These are phyloP conservation scores for Ptychadena robeensis DNA, from an alignment of 2,797 vertebrate genomes.

Conservation along the genomic window DNA sequence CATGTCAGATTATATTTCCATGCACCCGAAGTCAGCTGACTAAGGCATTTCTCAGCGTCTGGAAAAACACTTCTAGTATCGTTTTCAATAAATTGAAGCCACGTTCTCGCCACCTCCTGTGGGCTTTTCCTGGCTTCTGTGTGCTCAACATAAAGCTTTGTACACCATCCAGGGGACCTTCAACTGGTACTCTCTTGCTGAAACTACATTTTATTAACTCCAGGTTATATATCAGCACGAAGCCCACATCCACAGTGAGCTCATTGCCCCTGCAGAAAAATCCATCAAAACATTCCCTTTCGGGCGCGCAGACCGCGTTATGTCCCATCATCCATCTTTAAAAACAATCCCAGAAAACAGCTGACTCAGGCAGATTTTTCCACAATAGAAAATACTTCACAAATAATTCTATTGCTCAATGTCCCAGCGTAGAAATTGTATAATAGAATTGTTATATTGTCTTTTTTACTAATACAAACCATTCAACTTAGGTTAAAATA, in stretches of 20 bases:
- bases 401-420: slow-evolving; percentile 7
- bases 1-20: slow-evolving; percentile 28
- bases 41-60: slow-evolving; percentile 35
- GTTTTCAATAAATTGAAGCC: slow-evolving; percentile 50
- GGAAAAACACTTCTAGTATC: slow-evolving; percentile 33
- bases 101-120: slow-evolving; percentile 42
- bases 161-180: slow-evolving; percentile 15
- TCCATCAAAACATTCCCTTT: slow-evolving; percentile 5
- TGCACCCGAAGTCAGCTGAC: slow-evolving; percentile 21
- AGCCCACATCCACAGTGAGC: slow-evolving; percentile 16
- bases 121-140: slow-evolving; percentile 46
- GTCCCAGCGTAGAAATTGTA: slow-evolving; percentile 12
- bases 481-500: slow-evolving; percentile 3
- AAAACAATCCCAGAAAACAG: background rate
- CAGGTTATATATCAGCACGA: slow-evolving; percentile 41
- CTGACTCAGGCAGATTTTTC: background rate
- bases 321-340: background rate
- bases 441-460: slow-evolving; percentile 10
- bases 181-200: slow-evolving; percentile 26
- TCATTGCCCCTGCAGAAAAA: slow-evolving; percentile 22
- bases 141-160: slow-evolving; percentile 25
- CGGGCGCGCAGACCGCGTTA: background rate
- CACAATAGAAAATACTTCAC: background rate
- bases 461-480: slow-evolving; percentile 13
- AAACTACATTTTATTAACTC: slow-evolving; percentile 53